Evolutionary conservation across 2,113 vertebrate genomes (phyloP), one percentile per base, ranked within the genome.

Genomic region (Equus przewalskii): DNA sequence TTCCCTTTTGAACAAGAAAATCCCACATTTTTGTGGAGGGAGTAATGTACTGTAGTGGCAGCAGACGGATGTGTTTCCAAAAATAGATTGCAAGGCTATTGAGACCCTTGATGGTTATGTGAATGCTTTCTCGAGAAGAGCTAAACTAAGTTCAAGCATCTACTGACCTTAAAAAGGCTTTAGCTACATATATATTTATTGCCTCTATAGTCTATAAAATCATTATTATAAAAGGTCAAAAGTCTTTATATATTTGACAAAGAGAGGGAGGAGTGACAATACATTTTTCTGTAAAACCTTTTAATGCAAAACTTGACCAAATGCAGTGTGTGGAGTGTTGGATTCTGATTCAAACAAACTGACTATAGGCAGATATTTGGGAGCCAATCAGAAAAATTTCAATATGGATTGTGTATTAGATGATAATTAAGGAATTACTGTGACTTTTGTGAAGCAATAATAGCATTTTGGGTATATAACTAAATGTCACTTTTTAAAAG

Each of bases 1-100:
- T 94, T 96, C 88, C 70, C 30, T 92, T 95, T 58, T n/a, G 24
- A 93, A 93, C 73, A 87, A 82, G 79, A 96, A 95, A 95, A 72
- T 64, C 65, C 41, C 58, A 65, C 91, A 82, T 78, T 54, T 83
- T 65, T 95, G 46, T 76, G 72, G 33, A 67, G 75, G 54, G 79
- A 89, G n/a, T 70, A 15, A 70, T 26, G 36, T 6, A 33, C 36
- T 87, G 56, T 22, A 33, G 67, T 64, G 80, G 49, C 79, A 26
- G 13, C 0, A 1, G 81, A 76, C 87, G 95, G 69, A 97, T 91
- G 69, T 67, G 41, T 96, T 90, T 97, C 96, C 84, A 51, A 96
- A 98, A 97, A 97, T 65, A 97, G 69, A 24, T 3, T 11, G 28
- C 15, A 36, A 89, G 49, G 33, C 58, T 67, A 1, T 13, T 22